These are phyloP conservation scores for Heterodera filipjevi DNA, from an alignment of 2,888 invertebrate genomes.

Conservation along the genomic window DNA sequence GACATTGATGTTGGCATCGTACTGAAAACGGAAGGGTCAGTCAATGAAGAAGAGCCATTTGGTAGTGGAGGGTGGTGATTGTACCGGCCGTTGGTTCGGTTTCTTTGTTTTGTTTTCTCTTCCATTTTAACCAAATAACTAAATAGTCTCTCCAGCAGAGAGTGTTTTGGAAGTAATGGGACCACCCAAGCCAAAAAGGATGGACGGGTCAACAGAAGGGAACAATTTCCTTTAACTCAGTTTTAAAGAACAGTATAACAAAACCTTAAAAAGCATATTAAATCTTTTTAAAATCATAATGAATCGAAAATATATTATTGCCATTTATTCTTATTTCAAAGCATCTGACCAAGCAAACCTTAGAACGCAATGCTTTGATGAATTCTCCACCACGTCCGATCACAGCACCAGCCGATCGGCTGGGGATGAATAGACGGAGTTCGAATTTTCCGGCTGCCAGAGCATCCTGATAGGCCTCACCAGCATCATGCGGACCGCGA, in stretches of 20 bases:
- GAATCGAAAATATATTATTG: too few species aligned
- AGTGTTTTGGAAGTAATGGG: background rate
- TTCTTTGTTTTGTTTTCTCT: conserved; percentile 6
- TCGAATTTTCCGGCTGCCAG: conserved; percentile 62
- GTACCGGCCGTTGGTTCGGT: background rate
- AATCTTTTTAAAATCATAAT: too few species aligned
- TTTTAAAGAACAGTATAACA: background rate
- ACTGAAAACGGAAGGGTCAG: conserved; percentile 74
- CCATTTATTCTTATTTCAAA: background rate
- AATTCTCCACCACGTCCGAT: conserved; percentile 98
- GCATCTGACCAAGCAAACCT: conserved; percentile 74
- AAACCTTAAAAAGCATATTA: background rate
- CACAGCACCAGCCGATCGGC: conserved; percentile 87
- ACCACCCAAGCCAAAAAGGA: conserved; percentile 2
- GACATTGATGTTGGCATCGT: conserved; percentile 99
- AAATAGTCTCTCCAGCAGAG: background rate
- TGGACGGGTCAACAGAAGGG: background rate
- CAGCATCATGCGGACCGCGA: conserved; percentile 21
- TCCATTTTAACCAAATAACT: background rate
- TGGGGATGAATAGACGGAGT: conserved; percentile 58
- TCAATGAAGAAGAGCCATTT: conserved; percentile 12
- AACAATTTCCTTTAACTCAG: background rate
- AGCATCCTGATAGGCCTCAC: conserved; percentile 46
- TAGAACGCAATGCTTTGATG: conserved; percentile 90
- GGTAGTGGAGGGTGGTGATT: conserved; percentile 14